Evolutionary conservation across 2,113 vertebrate species (phyloP), one percentile per base, ranked within the genome.

Genomic region (Suricata suricatta): DNA sequence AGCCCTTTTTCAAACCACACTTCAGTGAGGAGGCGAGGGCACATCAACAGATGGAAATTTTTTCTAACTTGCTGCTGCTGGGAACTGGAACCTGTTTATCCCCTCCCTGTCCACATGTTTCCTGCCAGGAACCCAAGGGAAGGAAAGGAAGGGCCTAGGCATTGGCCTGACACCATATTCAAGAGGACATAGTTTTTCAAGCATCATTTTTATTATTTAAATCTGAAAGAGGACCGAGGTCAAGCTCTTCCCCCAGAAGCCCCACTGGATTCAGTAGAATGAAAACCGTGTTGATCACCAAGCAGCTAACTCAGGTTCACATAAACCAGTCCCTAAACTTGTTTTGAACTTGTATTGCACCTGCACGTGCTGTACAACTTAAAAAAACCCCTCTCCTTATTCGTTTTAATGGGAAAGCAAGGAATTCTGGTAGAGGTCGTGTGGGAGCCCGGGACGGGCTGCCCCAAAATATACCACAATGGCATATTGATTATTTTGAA

Each of bases 121-220:
- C 74, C 81, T 92, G 47, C 69, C 74, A 90, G 80, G 71, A 94
- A 68, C 64, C 31, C 35, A 17, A 90, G 63, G 33, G 64, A 80
- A 52, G 60, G 35, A 87, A 25, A 92, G 23, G 16, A 66, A 79
- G 69, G 68, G 68, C 60, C 38, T 74, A 80, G 74, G 68, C 92
- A 64, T n/a, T 68, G 47, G 81, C 81, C 66, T 79, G 83, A 86
- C 44, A 25, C 21, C 38, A 66, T 94, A 90, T n/a, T 88, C 47
- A 83, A 93, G 50, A 84, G 57, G 35, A 92, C 50, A 38, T 90
- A 63, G 31, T 41, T 86, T 86, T 92, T 95, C 77, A 19, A 76
- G 33, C 68, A 79, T 94, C 23, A 44, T 95, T 97, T 38, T 87
- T 90, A 44, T 83, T 93, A 71, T 85, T 97, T 96, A 91, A 97